These are phyloP conservation scores for Limnephilus lunatus DNA, from an alignment of 2,888 invertebrate genomes.

Conservation along the genomic window DNA sequence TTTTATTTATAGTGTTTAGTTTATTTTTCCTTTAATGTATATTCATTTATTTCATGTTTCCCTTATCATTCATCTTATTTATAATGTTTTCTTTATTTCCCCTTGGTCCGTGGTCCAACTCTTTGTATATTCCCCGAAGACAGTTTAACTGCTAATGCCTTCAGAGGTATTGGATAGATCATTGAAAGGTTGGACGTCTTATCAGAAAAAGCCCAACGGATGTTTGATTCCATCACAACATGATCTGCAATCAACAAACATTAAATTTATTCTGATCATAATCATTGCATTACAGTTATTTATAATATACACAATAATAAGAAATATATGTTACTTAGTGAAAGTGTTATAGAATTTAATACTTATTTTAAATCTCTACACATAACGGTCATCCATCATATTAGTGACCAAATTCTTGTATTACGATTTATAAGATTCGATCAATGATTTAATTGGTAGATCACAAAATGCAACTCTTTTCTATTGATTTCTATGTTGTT, in stretches of 20 bases:
- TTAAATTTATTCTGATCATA: neutral
- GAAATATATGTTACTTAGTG: neutral
- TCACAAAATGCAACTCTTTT: neutral
- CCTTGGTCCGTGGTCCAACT: conserved; percentile 71
- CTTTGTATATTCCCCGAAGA: conserved; percentile 75
- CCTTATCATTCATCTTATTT: neutral
- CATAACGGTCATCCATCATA: neutral
- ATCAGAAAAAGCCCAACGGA: conserved; percentile 74
- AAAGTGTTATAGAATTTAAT: neutral
- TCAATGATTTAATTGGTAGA: neutral
- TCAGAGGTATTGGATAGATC: conserved; percentile 70
- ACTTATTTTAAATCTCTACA: neutral
- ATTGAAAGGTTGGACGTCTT: conserved; percentile 68
- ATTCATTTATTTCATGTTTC: no score
- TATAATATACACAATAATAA: neutral
- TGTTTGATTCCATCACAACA: conserved; percentile 74
- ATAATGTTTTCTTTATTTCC: conserved; percentile 50
- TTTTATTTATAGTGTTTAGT: no score
- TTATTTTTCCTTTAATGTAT: no score
- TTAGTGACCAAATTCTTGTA: neutral
- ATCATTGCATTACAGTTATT: neutral
- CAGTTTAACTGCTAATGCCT: conserved; percentile 71
- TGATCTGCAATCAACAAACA: conserved; percentile 70
- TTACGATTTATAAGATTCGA: neutral
- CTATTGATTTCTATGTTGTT: no score